Conservation (phyloP, 2,113 vertebrate species). For the Ceyx melanurus region DNA sequence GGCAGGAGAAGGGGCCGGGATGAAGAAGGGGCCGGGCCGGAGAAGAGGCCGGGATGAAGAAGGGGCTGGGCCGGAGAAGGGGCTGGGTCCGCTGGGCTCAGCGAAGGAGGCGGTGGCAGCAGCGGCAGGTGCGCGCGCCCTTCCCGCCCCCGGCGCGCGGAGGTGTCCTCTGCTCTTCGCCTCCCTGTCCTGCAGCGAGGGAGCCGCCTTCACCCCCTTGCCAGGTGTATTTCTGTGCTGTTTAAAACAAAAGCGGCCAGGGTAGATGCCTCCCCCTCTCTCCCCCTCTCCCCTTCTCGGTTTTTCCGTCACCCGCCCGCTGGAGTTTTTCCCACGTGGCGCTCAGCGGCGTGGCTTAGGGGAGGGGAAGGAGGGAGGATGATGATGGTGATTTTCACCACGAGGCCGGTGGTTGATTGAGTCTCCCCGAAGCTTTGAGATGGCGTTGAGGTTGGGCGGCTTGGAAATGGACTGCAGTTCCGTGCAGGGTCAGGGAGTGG, state of each 20-base stretch:
- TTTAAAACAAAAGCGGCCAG: neutral
- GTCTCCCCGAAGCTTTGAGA: neutral
- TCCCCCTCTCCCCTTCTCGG: fast-evolving
- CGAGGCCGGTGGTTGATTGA: neutral
- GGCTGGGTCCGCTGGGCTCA: too few relatives aligned
- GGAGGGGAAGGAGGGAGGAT: neutral
- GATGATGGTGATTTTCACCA: fast-evolving
- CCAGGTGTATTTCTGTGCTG: neutral
- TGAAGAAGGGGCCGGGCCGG: too few relatives aligned
- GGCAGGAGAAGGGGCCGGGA: neutral
- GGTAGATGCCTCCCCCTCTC: fast-evolving
- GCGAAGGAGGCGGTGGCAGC: too few relatives aligned
- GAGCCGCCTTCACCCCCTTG: too few relatives aligned
- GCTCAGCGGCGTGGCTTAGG: too few relatives aligned
- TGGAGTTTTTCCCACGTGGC: too few relatives aligned
- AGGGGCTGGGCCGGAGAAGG: too few relatives aligned
- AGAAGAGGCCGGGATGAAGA: too few relatives aligned
- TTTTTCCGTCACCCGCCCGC: fast-evolving
- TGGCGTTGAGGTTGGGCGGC: neutral
- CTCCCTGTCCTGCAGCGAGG: too few relatives aligned
- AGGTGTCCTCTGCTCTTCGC: too few relatives aligned
- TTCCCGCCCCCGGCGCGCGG: neutral
- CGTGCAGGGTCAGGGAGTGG: fast-evolving
- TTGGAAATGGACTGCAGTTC: neutral
- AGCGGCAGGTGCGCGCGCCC: neutral